Conservation (phyloP, 2,113 vertebrate species). For the Percina caprodes region DNA sequence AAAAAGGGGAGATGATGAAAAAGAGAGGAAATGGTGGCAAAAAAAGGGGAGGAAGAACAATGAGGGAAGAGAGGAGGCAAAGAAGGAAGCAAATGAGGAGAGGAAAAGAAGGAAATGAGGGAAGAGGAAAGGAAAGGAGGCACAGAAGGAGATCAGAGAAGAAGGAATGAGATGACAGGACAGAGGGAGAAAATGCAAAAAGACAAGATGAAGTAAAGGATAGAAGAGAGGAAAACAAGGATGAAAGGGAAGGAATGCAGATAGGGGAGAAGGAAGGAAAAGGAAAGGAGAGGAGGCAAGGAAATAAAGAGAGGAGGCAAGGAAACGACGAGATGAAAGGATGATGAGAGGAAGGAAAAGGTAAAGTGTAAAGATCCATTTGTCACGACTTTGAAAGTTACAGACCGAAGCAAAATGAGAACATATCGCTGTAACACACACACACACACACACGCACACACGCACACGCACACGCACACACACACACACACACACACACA, state of each 20-base stretch:
- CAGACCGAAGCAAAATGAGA: background rate
- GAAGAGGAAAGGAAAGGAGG: background rate
- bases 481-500: too few species aligned
- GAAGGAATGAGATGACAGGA: background rate
- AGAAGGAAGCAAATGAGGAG: background rate
- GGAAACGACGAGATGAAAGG: background rate
- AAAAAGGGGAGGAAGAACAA: background rate
- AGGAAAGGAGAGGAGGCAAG: background rate
- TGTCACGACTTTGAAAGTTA: constrained; percentile 68
- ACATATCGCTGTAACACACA: background rate
- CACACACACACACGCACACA: too few species aligned
- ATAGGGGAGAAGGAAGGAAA: background rate
- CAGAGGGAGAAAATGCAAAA: background rate
- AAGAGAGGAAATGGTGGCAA: background rate
- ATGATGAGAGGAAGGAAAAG: constrained; percentile 7
- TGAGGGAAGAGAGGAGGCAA: background rate
- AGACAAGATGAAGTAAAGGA: background rate
- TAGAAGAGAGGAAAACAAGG: background rate
- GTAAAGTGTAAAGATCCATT: constrained; percentile 29
- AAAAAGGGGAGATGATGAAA: too few species aligned
- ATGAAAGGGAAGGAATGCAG: background rate
- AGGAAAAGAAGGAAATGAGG: background rate
- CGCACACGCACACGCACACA: too few species aligned
- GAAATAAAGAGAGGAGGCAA: background rate
- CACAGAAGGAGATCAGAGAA: background rate